Evolutionary conservation across 2,797 vertebrate genomes (phyloP).

Genomic region (Corythornis leucogaster): DNA sequence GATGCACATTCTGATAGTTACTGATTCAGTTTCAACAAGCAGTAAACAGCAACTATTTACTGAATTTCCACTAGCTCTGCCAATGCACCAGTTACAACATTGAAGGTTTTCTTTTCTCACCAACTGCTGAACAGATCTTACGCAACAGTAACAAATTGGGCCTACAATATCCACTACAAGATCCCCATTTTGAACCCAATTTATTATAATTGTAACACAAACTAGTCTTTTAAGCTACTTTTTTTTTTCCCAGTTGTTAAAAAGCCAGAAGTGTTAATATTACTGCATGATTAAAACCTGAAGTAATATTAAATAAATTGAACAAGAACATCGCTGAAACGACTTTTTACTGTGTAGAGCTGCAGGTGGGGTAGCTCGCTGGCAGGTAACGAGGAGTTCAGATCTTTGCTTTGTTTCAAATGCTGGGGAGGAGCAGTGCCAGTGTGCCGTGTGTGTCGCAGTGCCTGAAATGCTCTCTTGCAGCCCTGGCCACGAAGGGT

Average conservation of each 20-base stretch:
- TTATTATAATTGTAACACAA: background rate
- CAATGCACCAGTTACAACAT: background rate
- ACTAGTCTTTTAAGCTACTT: background rate
- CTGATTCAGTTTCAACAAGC: constrained; percentile 34
- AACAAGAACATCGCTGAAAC: background rate
- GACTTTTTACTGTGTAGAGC: background rate
- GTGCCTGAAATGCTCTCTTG: background rate
- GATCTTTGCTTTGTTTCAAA: background rate
- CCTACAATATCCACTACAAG: background rate
- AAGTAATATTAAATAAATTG: background rate
- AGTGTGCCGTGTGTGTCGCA: fast-evolving
- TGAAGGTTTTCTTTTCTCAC: background rate
- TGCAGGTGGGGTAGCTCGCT: background rate
- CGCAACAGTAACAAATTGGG: constrained; percentile 5
- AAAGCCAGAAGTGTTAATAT: background rate
- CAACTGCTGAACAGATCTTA: background rate
- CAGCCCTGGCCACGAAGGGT: background rate
- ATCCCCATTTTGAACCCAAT: background rate
- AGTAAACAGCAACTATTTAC: constrained; percentile 28
- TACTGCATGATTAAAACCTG: background rate
- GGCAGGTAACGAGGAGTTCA: background rate
- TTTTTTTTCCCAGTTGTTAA: background rate
- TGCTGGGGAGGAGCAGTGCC: background rate
- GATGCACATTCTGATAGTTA: background rate
- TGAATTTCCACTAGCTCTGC: constrained; percentile 7